Evolutionary conservation across 64 coral and sea anemone genomes (phyloP), one percentile per base, ranked within the genome.

Genomic region (Cladopsammia gracilis): DNA sequence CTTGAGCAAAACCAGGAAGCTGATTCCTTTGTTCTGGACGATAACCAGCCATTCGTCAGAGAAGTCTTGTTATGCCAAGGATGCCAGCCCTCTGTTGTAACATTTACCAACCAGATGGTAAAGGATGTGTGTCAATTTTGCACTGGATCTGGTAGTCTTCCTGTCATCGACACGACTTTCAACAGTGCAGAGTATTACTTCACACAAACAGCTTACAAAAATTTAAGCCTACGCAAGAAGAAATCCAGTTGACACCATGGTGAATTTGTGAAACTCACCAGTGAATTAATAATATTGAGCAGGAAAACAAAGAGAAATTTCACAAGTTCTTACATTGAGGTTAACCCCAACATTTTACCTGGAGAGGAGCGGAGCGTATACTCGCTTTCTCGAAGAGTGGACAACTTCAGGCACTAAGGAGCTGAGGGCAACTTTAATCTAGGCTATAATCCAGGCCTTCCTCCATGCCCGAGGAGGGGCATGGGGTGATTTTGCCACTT

Each of bases 1-100:
- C 77, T 95, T 14, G 93, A 95, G 2, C 93, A 95, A 75, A 89
- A 72, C 76, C 57, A 79, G 22, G 87, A 77, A 43, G 47, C 70
- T 7, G 78, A 95, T 73, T 65, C 76, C 34, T 75, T 77, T 62
- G 79, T 95, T 24, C 59, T 95, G 16, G 79, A 95, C 34, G 65
- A 95, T n/a, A 85, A 90, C 70, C 93, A 95, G 76, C 93, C 87
- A 45, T 95, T 95, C 76, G 45, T 95, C 4, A 57, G 85, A 11
- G 93, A 95, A 72, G 48, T 95, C 14, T 43, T 85, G 42, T 52
- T 83, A 20, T 64, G 87, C 14, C 86, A 83, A 24, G 87, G 87
- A 22, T 22, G 52, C 22, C 93, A 95, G 87, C 85, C 85, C 3
- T 58, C 75, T 47, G 46, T 95, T 43, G 93, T 95, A 20, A 87